Evolutionary conservation across 2,797 vertebrate species (phyloP).

Genomic region (Sebastiscus tertius): DNA sequence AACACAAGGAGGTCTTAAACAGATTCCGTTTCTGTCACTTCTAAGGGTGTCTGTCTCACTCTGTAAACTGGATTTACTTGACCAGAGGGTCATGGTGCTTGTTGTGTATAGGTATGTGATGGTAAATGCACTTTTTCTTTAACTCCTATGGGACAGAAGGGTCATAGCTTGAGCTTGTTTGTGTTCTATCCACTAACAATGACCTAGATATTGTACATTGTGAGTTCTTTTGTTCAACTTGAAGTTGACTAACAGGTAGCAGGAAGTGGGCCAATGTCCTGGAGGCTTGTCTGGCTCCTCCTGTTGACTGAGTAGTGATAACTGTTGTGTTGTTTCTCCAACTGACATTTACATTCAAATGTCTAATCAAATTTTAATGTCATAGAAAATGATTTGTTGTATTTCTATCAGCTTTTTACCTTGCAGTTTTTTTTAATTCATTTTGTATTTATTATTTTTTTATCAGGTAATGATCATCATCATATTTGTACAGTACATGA

Average conservation of each 20-base stretch:
- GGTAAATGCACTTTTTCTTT: neutral
- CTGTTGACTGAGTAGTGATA: neutral
- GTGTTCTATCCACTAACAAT: neutral
- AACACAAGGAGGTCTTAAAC: neutral
- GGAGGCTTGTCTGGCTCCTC: neutral
- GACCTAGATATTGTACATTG: neutral
- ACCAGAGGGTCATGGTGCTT: neutral
- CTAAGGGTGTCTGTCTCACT: neutral
- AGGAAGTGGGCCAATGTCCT: neutral
- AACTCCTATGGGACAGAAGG: neutral
- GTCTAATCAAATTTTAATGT: neutral
- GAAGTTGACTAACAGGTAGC: neutral
- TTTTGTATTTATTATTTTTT: neutral
- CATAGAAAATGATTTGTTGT: neutral
- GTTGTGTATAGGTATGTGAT: neutral
- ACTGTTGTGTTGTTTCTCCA: neutral
- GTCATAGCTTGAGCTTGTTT: neutral
- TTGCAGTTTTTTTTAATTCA: neutral
- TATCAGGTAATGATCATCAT: neutral
- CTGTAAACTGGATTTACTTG: neutral
- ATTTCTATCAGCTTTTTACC: neutral
- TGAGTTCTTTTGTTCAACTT: slow-evolving; percentile 19
- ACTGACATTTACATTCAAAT: neutral
- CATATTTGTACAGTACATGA: neutral
- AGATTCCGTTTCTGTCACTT: neutral